These are phyloP conservation scores for Operophtera brumata DNA, from an alignment of 2,888 invertebrate genomes.

Conservation along the genomic window DNA sequence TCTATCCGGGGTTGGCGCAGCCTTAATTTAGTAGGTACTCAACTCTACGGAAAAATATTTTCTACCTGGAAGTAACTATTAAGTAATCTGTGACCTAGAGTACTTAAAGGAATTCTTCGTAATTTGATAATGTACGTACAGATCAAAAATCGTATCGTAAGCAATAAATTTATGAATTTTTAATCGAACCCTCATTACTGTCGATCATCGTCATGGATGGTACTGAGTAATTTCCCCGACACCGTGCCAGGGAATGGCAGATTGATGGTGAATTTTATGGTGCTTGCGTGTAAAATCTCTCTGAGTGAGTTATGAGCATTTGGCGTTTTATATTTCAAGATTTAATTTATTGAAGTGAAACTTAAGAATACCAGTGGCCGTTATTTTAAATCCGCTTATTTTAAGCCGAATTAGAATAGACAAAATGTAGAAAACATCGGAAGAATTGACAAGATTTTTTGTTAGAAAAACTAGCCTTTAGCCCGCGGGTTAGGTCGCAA, in stretches of 20 bases:
- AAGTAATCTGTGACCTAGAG: no score
- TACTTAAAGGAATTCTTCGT: no score
- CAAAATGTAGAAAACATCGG: no score
- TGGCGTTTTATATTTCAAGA: constrained; percentile 1
- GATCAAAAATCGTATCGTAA: constrained; percentile 30
- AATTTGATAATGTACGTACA: no score
- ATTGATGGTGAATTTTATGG: constrained; percentile 7
- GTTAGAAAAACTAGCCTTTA: no score
- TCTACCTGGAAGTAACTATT: no score
- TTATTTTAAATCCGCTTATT: background rate
- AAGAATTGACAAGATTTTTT: no score
- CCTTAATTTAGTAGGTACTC: no score
- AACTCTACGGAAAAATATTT: no score
- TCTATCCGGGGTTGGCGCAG: no score
- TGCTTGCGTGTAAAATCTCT: background rate
- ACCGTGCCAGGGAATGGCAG: constrained; percentile 3
- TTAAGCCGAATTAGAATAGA: background rate
- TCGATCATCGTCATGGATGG: constrained; percentile 7
- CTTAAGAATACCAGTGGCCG: background rate
- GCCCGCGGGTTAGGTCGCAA: no score
- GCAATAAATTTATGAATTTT: constrained; percentile 26
- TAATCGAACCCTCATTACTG: constrained; percentile 36
- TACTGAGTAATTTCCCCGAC: constrained; percentile 17
- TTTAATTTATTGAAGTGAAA: background rate
- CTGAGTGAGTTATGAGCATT: constrained; percentile 11